Evolutionary conservation across 2,888 invertebrate genomes (phyloP).

Genomic region (Bembecia ichneumoniformis): DNA sequence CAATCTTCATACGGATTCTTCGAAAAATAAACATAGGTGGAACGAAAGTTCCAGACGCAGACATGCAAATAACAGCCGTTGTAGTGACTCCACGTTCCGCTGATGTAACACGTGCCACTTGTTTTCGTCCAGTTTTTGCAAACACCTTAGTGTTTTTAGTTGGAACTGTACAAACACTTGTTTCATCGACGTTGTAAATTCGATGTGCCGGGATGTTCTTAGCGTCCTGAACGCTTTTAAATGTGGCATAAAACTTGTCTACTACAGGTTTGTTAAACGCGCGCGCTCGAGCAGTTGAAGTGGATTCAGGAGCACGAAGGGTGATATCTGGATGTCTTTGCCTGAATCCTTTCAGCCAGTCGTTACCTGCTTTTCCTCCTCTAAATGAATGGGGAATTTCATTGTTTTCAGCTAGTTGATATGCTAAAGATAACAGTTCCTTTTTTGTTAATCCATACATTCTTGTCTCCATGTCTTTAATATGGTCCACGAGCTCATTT

Average conservation of each 20-base stretch:
- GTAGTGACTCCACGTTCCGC: too few relatives aligned
- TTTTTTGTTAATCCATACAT: slow-evolving; percentile 12
- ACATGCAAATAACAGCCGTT: slow-evolving; percentile 19
- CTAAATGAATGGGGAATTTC: slow-evolving; percentile 10
- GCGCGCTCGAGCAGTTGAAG: too few relatives aligned
- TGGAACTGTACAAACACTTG: slow-evolving; percentile 13
- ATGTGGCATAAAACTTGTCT: too few relatives aligned
- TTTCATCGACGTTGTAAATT: slow-evolving; percentile 12
- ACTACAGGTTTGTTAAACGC: too few relatives aligned
- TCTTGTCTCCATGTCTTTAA: slow-evolving; percentile 13
- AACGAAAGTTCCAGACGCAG: slow-evolving; percentile 18
- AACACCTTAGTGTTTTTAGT: slow-evolving; percentile 17
- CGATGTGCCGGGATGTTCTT: slow-evolving; percentile 9
- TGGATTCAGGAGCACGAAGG: too few relatives aligned
- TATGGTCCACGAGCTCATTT: slow-evolving; percentile 10
- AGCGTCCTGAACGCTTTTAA: slow-evolving; percentile 5
- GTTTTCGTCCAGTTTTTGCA: slow-evolving; percentile 17
- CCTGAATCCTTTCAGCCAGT: too few relatives aligned
- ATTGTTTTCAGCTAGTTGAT: slow-evolving; percentile 13
- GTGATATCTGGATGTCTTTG: too few relatives aligned
- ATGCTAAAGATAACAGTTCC: slow-evolving; percentile 10
- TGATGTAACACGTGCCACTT: slow-evolving; percentile 18
- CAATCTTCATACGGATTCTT: slow-evolving; percentile 16
- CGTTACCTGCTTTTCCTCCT: slow-evolving; percentile 12
- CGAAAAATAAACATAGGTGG: slow-evolving; percentile 25